Evolutionary conservation across 2,888 invertebrate species (phyloP), one percentile per base, ranked within the genome.

Genomic region (Phanerotoma sp.): DNA sequence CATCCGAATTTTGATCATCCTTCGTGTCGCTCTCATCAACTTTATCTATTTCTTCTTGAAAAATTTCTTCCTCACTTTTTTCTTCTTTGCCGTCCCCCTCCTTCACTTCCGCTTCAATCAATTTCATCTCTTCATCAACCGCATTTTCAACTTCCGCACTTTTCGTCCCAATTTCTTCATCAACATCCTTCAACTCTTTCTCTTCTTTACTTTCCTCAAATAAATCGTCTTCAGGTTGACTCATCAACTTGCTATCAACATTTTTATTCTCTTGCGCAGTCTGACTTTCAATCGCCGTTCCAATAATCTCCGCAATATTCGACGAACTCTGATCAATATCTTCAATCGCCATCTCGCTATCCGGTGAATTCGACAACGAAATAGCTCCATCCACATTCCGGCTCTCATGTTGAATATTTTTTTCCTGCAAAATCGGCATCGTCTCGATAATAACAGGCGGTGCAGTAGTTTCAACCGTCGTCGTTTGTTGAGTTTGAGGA

Each of bases 241-340:
- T 35, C 20, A 5, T 37, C 10, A 16, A 28, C 30, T 35, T 44
- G 30, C n/a, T 10, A 3, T 30, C 35, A 2, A 21, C 21, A n/a
- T 35, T 20, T 30, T 28, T 62, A 57, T 25, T 62, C 62, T 20
- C 48, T 5, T 44, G 51, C 11, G 20, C 10, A 4, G 28, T 33
- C 5, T 66, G 60, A 4, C 42, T 48, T 47, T 73, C 73, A 18
- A 67, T 65, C 5, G 72, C 66, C 1, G 76, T 72, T 4, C 75
- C 80, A 49, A 79, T 80, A 55, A 80, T 81, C 61, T 82, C 80
- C 13, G 81, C 81, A 53, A 82, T 79, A 66, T 81, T 81, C 1
- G 81, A 80, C 20, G 80, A 79, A 37, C 80, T 80, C 15, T 80
- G 79, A 62, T 82, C 81, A n/a, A 81, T 81, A 50, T 81, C 81